Conservation (phyloP, 1,140 invertebrate species). For the Octopus sinensis region DNA sequence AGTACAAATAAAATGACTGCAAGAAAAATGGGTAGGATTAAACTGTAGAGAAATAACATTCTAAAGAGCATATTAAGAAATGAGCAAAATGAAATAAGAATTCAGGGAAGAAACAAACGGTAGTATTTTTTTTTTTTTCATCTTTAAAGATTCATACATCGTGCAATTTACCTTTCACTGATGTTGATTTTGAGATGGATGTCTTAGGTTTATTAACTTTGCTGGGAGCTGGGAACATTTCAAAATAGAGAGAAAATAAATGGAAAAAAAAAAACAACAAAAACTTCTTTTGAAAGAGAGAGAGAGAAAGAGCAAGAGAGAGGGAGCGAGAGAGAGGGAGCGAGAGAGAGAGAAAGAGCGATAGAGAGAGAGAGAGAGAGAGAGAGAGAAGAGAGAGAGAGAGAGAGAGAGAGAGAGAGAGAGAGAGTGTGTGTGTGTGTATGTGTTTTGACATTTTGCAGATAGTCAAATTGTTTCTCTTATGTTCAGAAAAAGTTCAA, state of each 20-base stretch:
- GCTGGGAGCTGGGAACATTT: not conserved
- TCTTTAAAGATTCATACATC: not conserved
- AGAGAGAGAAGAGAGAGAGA: not conserved
- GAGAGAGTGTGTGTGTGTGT: too few species aligned
- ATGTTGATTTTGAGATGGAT: not conserved
- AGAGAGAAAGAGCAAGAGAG: not conserved
- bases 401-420: not conserved
- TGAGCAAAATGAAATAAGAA: not conserved
- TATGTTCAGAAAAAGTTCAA: not conserved
- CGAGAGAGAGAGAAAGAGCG: not conserved
- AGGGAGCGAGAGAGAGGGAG: not conserved
- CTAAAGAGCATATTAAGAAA: too few species aligned
- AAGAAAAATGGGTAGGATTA: too few species aligned
- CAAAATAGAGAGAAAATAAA: not conserved
- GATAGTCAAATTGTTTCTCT: not conserved
- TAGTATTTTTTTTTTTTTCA: not conserved
- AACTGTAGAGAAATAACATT: too few species aligned
- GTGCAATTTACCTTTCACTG: conserved; percentile 8
- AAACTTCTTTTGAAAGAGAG: not conserved
- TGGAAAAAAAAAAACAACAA: not conserved
- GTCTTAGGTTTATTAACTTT: not conserved
- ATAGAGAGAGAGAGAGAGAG: not conserved
- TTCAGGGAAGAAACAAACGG: not conserved
- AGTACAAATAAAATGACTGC: too few species aligned
- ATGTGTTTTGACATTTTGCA: too few species aligned